phyloP scores from a whole-genome alignment of 2,888 invertebrate genomes.

The Netelia virgata region DNA sequence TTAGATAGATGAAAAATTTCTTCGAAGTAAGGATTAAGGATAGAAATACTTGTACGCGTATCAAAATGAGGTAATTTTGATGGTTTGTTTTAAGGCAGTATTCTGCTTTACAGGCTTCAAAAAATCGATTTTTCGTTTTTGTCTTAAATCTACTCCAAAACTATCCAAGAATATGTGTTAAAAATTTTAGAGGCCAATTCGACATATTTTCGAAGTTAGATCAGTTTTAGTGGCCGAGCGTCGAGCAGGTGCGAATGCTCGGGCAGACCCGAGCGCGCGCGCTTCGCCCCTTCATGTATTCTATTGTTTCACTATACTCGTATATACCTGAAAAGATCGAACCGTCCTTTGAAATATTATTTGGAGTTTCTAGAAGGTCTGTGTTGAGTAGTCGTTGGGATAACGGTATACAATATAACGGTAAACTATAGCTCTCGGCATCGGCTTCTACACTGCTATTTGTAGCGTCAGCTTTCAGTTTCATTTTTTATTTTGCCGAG shows the following conservation, averaged over 20 bases:
- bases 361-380: not conserved
- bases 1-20: too few species aligned
- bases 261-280: conserved; percentile 58
- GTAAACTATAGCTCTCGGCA: too few species aligned
- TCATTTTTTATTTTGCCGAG: too few species aligned
- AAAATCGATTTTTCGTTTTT: not conserved
- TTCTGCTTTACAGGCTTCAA: not conserved
- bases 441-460: too few species aligned
- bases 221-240: conserved; percentile 47
- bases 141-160: conserved; percentile 27
- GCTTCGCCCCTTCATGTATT: conserved; percentile 51
- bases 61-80: too few species aligned
- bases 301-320: conserved; percentile 48
- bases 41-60: too few species aligned
- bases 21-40: too few species aligned
- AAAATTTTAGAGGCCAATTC: conserved; percentile 63
- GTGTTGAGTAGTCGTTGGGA: not conserved
- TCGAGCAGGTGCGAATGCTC: conserved; percentile 57
- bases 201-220: conserved; percentile 60
- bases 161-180: conserved; percentile 62
- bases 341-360: conserved; percentile 52
- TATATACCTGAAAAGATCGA: conserved; percentile 17
- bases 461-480: too few species aligned
- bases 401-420: too few species aligned
- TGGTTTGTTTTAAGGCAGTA: not conserved